Percentiles rank a stretch among this genome's conserved stretches.
phyloP scores from a whole-genome alignment of 2,797 vertebrate species.

The Cichlasoma orientale region DNA sequence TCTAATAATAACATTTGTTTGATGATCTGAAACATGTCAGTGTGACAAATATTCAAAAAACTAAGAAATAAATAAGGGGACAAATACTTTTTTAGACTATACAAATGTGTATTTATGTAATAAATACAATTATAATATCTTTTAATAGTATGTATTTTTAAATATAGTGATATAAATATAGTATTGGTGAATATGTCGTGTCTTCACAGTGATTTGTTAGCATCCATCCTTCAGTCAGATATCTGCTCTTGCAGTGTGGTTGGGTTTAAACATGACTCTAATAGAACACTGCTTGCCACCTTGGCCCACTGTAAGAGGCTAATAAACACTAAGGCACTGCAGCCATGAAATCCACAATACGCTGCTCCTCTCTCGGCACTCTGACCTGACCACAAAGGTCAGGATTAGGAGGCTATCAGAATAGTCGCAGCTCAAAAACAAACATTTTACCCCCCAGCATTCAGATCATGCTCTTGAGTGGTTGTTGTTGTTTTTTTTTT shows the following conservation, averaged over 20 bases:
- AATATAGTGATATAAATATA: too few species aligned
- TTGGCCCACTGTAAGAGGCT: not conserved
- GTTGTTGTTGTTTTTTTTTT: not conserved
- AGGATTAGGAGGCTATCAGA: conserved; percentile 33
- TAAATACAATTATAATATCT: too few species aligned
- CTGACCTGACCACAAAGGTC: conserved; percentile 1
- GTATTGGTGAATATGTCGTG: too few species aligned
- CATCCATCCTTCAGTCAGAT: not conserved
- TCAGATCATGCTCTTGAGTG: conserved; percentile 60
- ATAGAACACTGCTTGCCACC: not conserved
- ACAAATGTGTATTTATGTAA: too few species aligned
- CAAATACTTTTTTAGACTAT: too few species aligned
- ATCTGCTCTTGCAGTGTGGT: not conserved
- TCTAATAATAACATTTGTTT: too few species aligned
- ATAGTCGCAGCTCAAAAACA: conserved; percentile 27
- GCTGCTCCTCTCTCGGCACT: not conserved
- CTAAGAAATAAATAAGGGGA: too few species aligned
- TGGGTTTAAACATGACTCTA: not conserved
- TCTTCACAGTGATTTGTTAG: too few species aligned
- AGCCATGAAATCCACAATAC: not conserved
- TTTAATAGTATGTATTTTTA: too few species aligned
- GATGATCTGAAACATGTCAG: too few species aligned
- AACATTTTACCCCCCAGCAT: conserved; percentile 27
- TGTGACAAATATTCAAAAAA: too few species aligned
- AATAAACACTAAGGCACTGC: not conserved